Base-by-base conservation (phyloP, 2,888 invertebrate genomes). In the Chrysolina americana region DNA sequence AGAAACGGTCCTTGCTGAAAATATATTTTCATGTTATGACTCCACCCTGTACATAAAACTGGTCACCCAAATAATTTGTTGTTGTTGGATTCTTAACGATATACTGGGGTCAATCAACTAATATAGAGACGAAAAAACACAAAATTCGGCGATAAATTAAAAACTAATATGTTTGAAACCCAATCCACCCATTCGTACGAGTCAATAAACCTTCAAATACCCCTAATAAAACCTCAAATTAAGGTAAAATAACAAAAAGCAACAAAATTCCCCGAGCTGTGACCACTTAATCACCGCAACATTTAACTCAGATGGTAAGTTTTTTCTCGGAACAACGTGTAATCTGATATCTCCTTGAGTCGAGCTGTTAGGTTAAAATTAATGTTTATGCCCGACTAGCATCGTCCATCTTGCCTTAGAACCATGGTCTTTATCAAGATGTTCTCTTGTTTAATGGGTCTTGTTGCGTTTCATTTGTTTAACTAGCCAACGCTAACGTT, bases 371-470 rank as follows among this genome's bases (percentile, higher is more conserved):
- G 85, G 85, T 87, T 87, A 87, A 88, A 88, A 88, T 88, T 88
- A 88, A 88, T 88, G 88, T 88, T 88, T 88, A 88, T 88, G 87
- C 85, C 85, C 82, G 80, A 82, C 81, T 82, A 83, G 83, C 85
- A 83, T 84, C 87, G 88, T 88, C 86, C 87, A 87, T 88, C 88
- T 87, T 87, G 85, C 83, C 85, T 81, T 83, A 82, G 83, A 84
- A 84, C 85, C 83, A 84, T 82, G 84, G 81, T 75, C 83, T 87
- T 88, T 88, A 88, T 88, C 88, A 88, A 88, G 88, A 88, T 88
- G 88, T 88, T 87, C 86, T 86, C 86, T 87, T 87, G 87, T 87
- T 88, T 87, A 88, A 88, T 87, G 87, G 87, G 83, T 82, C 85
- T 85, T 83, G 86, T 85, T 85, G 83, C 83, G 82, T 86, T 87